Evolutionary conservation across 2,888 invertebrate genomes (phyloP), one percentile per base, ranked within the genome.

Genomic region (Meiosimyza decipiens): DNA sequence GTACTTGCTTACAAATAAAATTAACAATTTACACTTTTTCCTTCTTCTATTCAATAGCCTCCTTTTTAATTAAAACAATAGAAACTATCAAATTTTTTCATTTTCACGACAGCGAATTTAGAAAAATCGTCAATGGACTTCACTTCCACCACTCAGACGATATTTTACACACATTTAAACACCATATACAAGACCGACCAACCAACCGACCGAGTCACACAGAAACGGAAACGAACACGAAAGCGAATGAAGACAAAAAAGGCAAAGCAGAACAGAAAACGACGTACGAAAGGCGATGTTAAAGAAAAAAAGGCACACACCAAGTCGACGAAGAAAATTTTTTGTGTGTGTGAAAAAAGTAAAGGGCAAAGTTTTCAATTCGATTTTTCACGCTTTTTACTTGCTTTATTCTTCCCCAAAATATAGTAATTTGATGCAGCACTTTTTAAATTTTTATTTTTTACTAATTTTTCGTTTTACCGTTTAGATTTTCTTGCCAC

Each of bases 321-420:
- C 70, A 63, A 69, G 70, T 63, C 63, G 54, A 70, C 62, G 70
- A 70, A 70, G 70, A 70, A 70, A 70, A 70, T 70, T 70, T 70
- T 70, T 70, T 70, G 52, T 70, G 57, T 28, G 28, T 28, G 67
- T 57, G 67, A 50, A 76, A 77, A 76, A 74, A 73, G 62, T 63
- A 77, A 76, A 73, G 74, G 76, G 72, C 65, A 77, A 76, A 75
- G 72, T 77, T 77, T 77, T 77, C 75, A 77, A 75, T 64, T 74
- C 69, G 57, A 75, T 74, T 75, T 76, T 77, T 73, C 65, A 51
- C 59, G 51, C 22, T 47, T 51, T 70, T 47, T 6, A 33, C 15
- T 47, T 49, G 54, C 49, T 54, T n/a, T 63, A 18, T 52, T 49
- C 12, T 47, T 63, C 47, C 59, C 28, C 13, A 71, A 77, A 75